Percentiles rank a stretch among this genome's conserved stretches.
Evolutionary conservation across 2,888 invertebrate genomes (phyloP).

Genomic region (Chrysolina americana): DNA sequence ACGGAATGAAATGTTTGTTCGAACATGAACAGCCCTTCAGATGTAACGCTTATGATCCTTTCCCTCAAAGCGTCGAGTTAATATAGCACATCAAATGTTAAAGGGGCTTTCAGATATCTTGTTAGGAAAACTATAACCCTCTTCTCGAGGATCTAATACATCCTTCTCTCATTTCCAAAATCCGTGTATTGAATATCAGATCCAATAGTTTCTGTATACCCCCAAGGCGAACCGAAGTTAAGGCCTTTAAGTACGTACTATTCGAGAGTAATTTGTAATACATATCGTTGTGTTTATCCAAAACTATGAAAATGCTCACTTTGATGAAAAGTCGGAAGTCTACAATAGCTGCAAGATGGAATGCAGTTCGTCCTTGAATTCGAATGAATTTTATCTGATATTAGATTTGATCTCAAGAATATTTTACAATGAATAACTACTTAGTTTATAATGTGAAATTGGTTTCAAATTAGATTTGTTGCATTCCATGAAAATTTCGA

Average conservation of each 20-base stretch:
- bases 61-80: constrained; percentile 15
- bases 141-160: neutral
- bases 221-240: constrained; percentile 6
- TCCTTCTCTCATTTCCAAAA: constrained; percentile 8
- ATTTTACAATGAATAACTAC: too few relatives aligned
- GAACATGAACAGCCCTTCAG: constrained; percentile 11
- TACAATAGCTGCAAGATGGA: too few relatives aligned
- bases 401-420: too few relatives aligned
- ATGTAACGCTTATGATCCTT: neutral
- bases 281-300: neutral
- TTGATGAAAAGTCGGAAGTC: neutral
- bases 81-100: constrained; percentile 12
- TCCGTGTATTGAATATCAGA: constrained; percentile 16
- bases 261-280: neutral
- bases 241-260: neutral
- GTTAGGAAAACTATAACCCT: constrained; percentile 18
- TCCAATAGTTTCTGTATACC: constrained; percentile 1
- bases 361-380: too few relatives aligned
- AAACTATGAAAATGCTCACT: neutral
- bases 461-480: too few relatives aligned
- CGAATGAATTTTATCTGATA: too few relatives aligned
- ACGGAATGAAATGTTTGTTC: constrained; percentile 3
- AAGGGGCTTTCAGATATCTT: constrained; percentile 11
- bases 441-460: too few relatives aligned
- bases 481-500: too few relatives aligned